These are phyloP conservation scores for Neocloeon triangulifer DNA, from an alignment of 1,140 invertebrate species.

Conservation along the genomic window DNA sequence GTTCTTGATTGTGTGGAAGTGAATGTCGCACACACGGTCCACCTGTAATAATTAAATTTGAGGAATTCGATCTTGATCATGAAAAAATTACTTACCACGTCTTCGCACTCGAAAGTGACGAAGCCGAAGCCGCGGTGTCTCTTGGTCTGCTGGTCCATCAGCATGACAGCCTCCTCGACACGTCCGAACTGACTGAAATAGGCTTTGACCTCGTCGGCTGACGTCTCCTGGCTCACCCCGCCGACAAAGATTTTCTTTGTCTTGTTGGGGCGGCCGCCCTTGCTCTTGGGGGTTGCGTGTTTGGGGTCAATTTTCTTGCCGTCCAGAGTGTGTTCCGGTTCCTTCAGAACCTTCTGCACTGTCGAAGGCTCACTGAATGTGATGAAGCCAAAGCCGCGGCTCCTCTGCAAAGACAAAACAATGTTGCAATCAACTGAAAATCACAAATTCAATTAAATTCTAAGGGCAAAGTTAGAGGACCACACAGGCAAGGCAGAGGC, in stretches of 20 bases:
- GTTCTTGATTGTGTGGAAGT: conserved; percentile 82
- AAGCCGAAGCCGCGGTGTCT: conserved; percentile 77
- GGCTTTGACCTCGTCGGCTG: conserved; percentile 70
- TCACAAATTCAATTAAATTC: too few relatives aligned
- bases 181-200: conserved; percentile 74
- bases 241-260: conserved; percentile 86
- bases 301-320: conserved; percentile 89
- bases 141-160: conserved; percentile 87
- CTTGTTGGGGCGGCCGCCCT: conserved; percentile 50
- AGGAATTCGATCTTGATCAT: too few relatives aligned
- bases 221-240: conserved; percentile 76
- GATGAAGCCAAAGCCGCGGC: conserved; percentile 82
- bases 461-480: too few relatives aligned
- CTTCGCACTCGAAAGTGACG: conserved; percentile 79
- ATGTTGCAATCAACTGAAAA: too few relatives aligned
- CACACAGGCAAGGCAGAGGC: too few relatives aligned
- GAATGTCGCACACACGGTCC: conserved; percentile 75
- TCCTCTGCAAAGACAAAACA: conserved; percentile 42
- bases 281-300: conserved; percentile 72
- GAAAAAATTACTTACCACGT: too few relatives aligned
- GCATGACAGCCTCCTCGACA: conserved; percentile 70
- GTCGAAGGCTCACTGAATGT: conserved; percentile 73
- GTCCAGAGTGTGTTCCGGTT: conserved; percentile 76
- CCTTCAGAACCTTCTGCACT: conserved; percentile 72
- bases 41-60: too few relatives aligned